Percentiles rank a stretch among this genome's conserved stretches.
Evolutionary conservation across 2,888 invertebrate species (phyloP).

Genomic region (Trachelus iudaicus): DNA sequence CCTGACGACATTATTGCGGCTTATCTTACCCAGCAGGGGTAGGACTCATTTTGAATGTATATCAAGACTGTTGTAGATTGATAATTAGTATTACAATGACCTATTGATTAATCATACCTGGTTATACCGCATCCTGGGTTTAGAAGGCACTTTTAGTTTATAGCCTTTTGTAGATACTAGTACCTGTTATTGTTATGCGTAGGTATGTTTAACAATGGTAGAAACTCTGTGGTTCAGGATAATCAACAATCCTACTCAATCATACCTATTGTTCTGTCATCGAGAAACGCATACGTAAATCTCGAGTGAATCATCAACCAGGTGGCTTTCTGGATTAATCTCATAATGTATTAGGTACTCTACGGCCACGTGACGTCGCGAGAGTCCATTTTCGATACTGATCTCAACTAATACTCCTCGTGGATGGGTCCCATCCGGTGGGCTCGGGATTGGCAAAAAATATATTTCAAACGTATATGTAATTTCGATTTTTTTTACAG

Average conservation of each 20-base stretch:
- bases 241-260: not conserved
- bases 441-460: not conserved
- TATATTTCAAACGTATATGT: not conserved
- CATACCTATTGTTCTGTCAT: not conserved
- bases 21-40: not conserved
- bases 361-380: not conserved
- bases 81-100: not conserved
- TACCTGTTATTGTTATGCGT: not conserved
- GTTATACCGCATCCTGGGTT: not conserved
- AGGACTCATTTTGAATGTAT: not conserved
- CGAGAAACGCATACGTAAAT: not conserved
- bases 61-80: not conserved
- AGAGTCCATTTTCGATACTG: not conserved
- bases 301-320: not conserved
- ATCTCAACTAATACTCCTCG: not conserved
- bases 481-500: constrained; percentile 36
- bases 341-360: not conserved
- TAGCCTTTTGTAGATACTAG: not conserved
- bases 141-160: not conserved
- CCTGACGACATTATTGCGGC: not conserved
- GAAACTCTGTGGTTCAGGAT: not conserved
- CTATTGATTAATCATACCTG: not conserved
- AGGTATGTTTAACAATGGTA: not conserved
- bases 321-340: not conserved
- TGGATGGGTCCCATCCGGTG: not conserved